A percentile compares a stretch with the other conserved stretches of the same genome.
phyloP scores from a whole-genome alignment of 1,140 invertebrate genomes.

The Drosophila burlai region DNA sequence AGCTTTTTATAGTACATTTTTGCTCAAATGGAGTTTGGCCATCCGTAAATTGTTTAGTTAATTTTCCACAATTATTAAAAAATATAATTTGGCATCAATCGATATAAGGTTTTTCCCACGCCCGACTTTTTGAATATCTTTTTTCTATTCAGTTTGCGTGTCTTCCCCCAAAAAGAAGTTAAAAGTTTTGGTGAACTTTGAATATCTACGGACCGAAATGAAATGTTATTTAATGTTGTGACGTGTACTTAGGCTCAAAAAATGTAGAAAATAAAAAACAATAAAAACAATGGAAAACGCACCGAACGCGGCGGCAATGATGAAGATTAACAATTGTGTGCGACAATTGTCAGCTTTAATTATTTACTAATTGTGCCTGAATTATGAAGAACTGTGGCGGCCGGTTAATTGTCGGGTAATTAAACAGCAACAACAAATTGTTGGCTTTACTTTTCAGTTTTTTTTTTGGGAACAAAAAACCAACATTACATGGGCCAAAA shows the following conservation, averaged over 20 bases:
- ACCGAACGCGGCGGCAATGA: conserved; percentile 21
- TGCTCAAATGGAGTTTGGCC: neutral
- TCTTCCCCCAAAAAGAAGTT: neutral
- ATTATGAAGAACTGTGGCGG: conserved; percentile 71
- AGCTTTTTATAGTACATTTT: neutral
- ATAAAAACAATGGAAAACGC: conserved; percentile 10
- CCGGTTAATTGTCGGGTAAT: conserved; percentile 67
- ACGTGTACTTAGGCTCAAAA: conserved; percentile 53
- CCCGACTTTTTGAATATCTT: neutral
- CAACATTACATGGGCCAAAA: conserved; percentile 29
- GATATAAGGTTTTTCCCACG: conserved; percentile 4
- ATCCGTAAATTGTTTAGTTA: neutral
- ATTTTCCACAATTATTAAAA: neutral
- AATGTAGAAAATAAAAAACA: neutral
- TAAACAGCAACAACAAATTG: conserved; percentile 56
- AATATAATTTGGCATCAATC: conserved; percentile 1
- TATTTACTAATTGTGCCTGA: conserved; percentile 80
- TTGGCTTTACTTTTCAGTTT: conserved; percentile 21
- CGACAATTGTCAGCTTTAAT: conserved; percentile 76
- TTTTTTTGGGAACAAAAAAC: conserved; percentile 27
- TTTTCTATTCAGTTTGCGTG: conserved; percentile 12
- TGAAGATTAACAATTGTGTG: conserved; percentile 66
- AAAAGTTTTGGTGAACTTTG: conserved; percentile 36
- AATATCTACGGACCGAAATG: neutral
- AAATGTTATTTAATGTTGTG: conserved; percentile 64